Base-by-base conservation (phyloP, 1,140 invertebrate species). In the Ridgeia piscesae region DNA sequence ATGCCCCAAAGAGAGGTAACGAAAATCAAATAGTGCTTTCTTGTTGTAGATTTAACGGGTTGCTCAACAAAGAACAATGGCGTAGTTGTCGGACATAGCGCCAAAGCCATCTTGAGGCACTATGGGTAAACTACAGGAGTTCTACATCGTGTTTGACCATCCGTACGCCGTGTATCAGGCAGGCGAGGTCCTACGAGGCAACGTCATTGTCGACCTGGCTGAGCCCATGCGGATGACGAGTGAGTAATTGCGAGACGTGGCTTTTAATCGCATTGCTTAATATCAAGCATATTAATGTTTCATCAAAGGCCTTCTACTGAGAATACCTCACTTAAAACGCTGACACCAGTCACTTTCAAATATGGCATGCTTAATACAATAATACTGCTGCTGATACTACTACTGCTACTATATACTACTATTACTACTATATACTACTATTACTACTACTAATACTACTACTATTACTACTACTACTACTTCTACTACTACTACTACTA, bases 101-200 rank as follows among this genome's bases (percentile, higher is more conserved):
- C 27, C 58, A 77, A 77, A 21, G 58, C 58, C 58, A 8, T 21
- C 11, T n/a, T 35, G n/a, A 6, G 89, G 34, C 35, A 42, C 31
- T 21, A 90, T 90, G 89, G 89, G 89, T 34, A 90, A 90, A 42
- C 6, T 90, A n/a, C 34, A 34, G 31, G 89, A 90, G 89, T 90
- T 90, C 35, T 34, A 35, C 34, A 90, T 90, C 89, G 35, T 42
- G 89, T 90, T 90, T 90, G 89, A 90, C 89, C 89, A 90, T n/a
- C 89, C 89, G 89, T 42, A 90, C 34, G 89, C 89, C 35, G 89
- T 90, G 89, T 90, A 90, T n/a, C 34, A 90, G 4, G 89, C 89
- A 8, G 89, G 89, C 17, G 89, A 90, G 31, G 89, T 90, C 34
- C 11, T 90, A n/a, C 89, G 89, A 42, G 89, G 89, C 34, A 42